A percentile compares a stretch with the other conserved stretches of the same genome.
phyloP scores from a whole-genome alignment of 2,888 invertebrate genomes.

The Yponomeuta sedellus region DNA sequence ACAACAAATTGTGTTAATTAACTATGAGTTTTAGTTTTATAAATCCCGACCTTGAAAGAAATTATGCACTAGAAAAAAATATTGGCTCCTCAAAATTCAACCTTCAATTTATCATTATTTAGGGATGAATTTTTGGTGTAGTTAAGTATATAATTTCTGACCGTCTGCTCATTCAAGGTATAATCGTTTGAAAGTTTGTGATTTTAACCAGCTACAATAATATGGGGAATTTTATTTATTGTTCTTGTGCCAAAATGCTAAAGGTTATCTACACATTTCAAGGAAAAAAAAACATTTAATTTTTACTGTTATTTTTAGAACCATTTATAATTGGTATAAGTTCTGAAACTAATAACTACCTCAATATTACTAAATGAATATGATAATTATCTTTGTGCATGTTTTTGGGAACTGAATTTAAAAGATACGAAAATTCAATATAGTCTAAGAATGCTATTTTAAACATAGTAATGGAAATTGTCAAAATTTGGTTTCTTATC shows the following conservation, averaged over 20 bases:
- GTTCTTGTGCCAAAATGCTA: constrained; percentile 28
- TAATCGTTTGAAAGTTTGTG: too few relatives aligned
- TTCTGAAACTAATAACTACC: constrained; percentile 76
- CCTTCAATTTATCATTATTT: too few relatives aligned
- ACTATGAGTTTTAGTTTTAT: too few relatives aligned
- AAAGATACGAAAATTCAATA: constrained; percentile 61
- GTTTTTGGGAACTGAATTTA: constrained; percentile 69
- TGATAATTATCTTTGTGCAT: constrained; percentile 75
- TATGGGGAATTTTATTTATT: neutral
- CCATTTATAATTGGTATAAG: constrained; percentile 74
- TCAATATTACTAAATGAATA: constrained; percentile 75
- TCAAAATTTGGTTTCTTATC: constrained; percentile 75
- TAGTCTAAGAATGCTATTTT: constrained; percentile 72
- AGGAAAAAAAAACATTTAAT: constrained; percentile 47
- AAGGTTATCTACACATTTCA: constrained; percentile 38
- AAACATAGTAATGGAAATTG: constrained; percentile 69
- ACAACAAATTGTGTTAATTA: too few relatives aligned
- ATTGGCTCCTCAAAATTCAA: too few relatives aligned
- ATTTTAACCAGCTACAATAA: too few relatives aligned
- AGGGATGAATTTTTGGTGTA: too few relatives aligned
- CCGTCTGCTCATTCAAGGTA: too few relatives aligned
- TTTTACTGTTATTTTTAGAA: constrained; percentile 67
- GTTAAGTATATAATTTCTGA: too few relatives aligned
- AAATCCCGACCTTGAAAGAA: too few relatives aligned
- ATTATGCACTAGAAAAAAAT: too few relatives aligned